Base-by-base conservation (phyloP, 2,113 vertebrate genomes). In the Antigone vipio region DNA sequence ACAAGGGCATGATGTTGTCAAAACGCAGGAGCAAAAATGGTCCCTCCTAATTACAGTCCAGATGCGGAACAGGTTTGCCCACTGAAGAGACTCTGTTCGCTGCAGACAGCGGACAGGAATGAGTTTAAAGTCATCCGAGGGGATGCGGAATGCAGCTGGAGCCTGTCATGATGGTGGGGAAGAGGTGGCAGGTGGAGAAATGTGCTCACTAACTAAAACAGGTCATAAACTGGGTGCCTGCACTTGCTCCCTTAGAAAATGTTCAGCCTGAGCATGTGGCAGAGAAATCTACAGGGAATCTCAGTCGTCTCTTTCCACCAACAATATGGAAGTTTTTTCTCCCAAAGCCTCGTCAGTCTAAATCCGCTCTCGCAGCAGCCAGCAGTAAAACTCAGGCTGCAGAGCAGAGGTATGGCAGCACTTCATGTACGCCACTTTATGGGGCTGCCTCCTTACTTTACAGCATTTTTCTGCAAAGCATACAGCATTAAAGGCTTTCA, bases 61-160 rank as follows among this genome's bases (percentile, higher is more conserved):
- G 83, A 72, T 62, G 72, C 67, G 71, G 89, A 80, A 62, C 49
- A 56, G 79, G 63, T 93, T 90, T 88, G 38, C 50, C 82, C 53
- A 18, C 55, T 55, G 53, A 69, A 60, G n/a, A 40, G 64, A 29
- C 27, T n/a, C 63, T 66, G 49, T 52, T 55, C 49, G 68, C 64
- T 60, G 53, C 71, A 72, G 92, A 15, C 52, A 40, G 59, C 0
- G 40, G 80, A 8, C 16, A 84, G 60, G n/a, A 50, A 84, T 67
- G 38, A 55, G 42, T 71, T 55, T 27, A 6, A 49, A 62, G 52
- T 12, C 42, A 59, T 18, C 52, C 4, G 2, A 27, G 17, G 29
- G 74, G 42, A 63, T 40, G 5, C 20, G 47, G 80, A 86, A 59
- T 0, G 0, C 0, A 2, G 42, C 40, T 42, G 34, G 34, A 69